A percentile compares a stretch with the other conserved stretches of the same genome.
These are phyloP conservation scores for Helarctos malayanus DNA, from an alignment of 2,797 vertebrate genomes.

Conservation along the genomic window DNA sequence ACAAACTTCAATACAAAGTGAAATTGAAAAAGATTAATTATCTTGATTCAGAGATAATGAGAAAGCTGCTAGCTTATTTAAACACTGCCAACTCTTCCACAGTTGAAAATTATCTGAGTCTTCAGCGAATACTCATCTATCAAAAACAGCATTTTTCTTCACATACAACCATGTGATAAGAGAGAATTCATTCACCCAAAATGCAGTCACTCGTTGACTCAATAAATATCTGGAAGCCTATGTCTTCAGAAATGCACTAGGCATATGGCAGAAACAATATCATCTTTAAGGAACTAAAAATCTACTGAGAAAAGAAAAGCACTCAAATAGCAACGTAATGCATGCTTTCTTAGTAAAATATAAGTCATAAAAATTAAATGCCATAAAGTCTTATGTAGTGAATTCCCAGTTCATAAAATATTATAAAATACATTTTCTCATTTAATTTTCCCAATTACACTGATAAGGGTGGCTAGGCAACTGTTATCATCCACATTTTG, in stretches of 20 bases:
- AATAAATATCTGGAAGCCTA: background rate
- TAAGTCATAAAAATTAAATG: slow-evolving; percentile 32
- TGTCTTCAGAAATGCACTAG: background rate
- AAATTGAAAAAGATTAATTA: slow-evolving; percentile 75
- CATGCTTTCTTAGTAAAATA: background rate
- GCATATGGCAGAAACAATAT: background rate
- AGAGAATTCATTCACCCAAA: slow-evolving; percentile 57
- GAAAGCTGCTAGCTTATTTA: slow-evolving; percentile 59
- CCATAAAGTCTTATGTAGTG: background rate
- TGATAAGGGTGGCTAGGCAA: background rate
- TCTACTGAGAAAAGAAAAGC: background rate
- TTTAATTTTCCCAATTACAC: slow-evolving; percentile 3
- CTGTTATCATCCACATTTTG: background rate
- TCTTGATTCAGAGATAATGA: slow-evolving; percentile 48
- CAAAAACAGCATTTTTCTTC: background rate
- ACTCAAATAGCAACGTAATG: background rate
- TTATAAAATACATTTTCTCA: background rate
- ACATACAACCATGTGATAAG: slow-evolving; percentile 50
- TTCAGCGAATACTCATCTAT: slow-evolving; percentile 21
- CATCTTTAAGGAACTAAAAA: background rate
- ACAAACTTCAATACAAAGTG: slow-evolving; percentile 72
- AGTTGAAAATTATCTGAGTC: slow-evolving; percentile 71
- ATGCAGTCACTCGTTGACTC: background rate
- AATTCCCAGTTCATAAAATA: slow-evolving; percentile 43
- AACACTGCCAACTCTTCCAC: slow-evolving; percentile 54